Percentiles rank a stretch among this genome's conserved stretches.
These are phyloP conservation scores for Priocnemis perturbator DNA, from an alignment of 2,888 invertebrate species.

Conservation along the genomic window DNA sequence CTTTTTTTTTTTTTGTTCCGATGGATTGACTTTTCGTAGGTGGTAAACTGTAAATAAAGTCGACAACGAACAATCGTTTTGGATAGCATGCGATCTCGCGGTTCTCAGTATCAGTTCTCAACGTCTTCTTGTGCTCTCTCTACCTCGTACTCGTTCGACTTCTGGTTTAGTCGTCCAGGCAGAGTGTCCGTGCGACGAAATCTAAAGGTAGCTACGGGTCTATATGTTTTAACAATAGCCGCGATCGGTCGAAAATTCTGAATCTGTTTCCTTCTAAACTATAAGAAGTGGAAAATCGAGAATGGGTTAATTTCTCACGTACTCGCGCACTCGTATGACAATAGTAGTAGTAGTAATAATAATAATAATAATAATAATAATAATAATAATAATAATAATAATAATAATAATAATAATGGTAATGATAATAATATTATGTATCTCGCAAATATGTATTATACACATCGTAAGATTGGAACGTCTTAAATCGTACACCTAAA, in stretches of 20 bases:
- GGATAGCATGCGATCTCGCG: too few relatives aligned
- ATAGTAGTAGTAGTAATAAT: slow-evolving; percentile 39
- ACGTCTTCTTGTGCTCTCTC: neutral
- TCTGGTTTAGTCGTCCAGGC: neutral
- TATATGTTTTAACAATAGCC: slow-evolving; percentile 47
- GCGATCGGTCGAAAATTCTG: slow-evolving; percentile 47
- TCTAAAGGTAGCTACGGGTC: slow-evolving; percentile 49
- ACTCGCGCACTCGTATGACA: slow-evolving; percentile 44
- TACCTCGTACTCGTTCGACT: slow-evolving; percentile 12
- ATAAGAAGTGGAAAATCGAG: slow-evolving; percentile 64
- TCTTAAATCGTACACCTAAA: slow-evolving; percentile 55
- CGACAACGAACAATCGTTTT: slow-evolving; percentile 32
- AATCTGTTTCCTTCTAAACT: slow-evolving; percentile 50
- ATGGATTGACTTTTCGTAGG: slow-evolving; percentile 59
- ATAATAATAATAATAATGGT: too few relatives aligned
- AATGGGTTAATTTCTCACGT: slow-evolving; percentile 47
- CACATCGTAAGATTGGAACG: slow-evolving; percentile 59
- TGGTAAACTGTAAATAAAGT: slow-evolving; percentile 49
- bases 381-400: slow-evolving; percentile 12
- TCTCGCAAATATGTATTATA: slow-evolving; percentile 54
- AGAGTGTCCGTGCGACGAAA: slow-evolving; percentile 42
- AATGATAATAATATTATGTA: slow-evolving; percentile 50
- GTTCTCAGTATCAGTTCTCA: slow-evolving; percentile 23
- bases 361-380: slow-evolving; percentile 14
- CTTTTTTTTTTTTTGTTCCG: slow-evolving; percentile 28